Conservation (phyloP, 1,140 invertebrate genomes). For the Leucophenga varia region DNA sequence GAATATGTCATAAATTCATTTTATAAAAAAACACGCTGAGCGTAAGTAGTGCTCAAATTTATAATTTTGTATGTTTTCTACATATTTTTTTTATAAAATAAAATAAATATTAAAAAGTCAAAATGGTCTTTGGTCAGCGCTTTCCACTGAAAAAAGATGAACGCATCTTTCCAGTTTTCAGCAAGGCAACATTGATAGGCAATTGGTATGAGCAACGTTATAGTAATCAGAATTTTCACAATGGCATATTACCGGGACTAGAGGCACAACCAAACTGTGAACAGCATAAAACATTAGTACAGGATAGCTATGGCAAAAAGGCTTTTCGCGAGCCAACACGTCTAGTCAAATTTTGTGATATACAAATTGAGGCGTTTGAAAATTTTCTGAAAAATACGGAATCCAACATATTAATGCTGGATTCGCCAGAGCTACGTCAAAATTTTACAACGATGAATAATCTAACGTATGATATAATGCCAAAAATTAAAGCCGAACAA, state of each 20-base stretch:
- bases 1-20: too few relatives aligned
- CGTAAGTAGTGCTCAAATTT: slow-evolving; percentile 2
- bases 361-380: slow-evolving; percentile 1
- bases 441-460: slow-evolving; percentile 16
- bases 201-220: slow-evolving; percentile 16
- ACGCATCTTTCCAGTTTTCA: slow-evolving; percentile 1
- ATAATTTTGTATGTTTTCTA: slow-evolving; percentile 9
- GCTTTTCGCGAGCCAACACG: not conserved
- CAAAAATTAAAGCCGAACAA: not conserved
- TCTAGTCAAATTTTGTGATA: not conserved
- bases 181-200: slow-evolving; percentile 16
- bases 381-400: not conserved
- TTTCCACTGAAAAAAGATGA: slow-evolving; percentile 15
- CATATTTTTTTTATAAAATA: slow-evolving; percentile 5
- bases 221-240: not conserved
- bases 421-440: slow-evolving; percentile 1
- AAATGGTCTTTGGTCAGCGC: slow-evolving; percentile 5
- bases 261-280: not conserved
- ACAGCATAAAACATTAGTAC: not conserved
- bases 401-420: slow-evolving; percentile 8
- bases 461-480: slow-evolving; percentile 9
- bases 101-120: slow-evolving; percentile 1
- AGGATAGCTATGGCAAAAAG: not conserved
- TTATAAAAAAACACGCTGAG: too few relatives aligned
- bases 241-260: slow-evolving; percentile 15